These are phyloP conservation scores for Cylindroiulus punctatus DNA, from an alignment of 2,888 invertebrate genomes.

Conservation along the genomic window DNA sequence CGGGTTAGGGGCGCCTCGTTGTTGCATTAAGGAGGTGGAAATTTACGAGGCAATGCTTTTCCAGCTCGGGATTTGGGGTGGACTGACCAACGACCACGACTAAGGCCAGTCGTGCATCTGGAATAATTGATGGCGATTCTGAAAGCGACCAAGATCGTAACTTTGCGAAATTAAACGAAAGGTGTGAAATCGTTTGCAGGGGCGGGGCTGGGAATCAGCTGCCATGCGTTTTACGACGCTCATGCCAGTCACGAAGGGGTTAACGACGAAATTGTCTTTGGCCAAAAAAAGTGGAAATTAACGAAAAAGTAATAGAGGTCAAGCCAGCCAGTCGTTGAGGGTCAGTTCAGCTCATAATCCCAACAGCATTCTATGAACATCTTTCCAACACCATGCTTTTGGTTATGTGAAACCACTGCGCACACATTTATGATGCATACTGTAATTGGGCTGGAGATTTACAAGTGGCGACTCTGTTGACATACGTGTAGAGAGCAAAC, in stretches of 20 bases:
- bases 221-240: background rate
- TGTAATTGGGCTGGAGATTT: too few species aligned
- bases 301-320: too few species aligned
- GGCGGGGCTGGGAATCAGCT: background rate
- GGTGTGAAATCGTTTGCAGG: conserved; percentile 2
- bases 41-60: background rate
- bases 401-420: too few species aligned
- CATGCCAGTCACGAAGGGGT: background rate
- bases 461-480: too few species aligned
- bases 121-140: conserved; percentile 16
- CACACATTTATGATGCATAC: too few species aligned
- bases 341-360: too few species aligned
- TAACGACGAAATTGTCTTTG: too few species aligned
- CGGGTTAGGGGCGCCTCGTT: background rate
- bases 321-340: too few species aligned
- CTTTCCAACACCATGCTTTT: too few species aligned
- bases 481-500: too few species aligned
- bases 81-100: background rate
- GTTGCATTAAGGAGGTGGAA: background rate
- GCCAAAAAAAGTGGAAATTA: too few species aligned
- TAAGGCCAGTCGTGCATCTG: background rate
- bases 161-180: conserved; percentile 21
- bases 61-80: background rate
- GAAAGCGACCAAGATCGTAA: background rate
- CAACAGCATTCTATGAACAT: too few species aligned